Base-by-base conservation (phyloP, 2,797 vertebrate species). In the Anguilla anguilla region DNA sequence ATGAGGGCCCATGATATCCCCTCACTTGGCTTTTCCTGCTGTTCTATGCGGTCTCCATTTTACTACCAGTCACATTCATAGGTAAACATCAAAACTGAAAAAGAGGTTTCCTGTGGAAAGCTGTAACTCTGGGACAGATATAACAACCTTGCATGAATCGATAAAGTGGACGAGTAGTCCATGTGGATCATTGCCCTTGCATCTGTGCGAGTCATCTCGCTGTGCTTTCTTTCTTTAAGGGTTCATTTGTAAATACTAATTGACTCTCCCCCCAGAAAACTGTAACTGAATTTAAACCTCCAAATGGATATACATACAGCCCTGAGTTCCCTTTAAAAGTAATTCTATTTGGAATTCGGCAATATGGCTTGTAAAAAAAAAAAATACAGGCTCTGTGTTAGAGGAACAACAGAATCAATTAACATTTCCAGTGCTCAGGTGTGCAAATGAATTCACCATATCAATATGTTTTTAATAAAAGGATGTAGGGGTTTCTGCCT, bases 241-340 rank as follows among this genome's bases (percentile, higher is more conserved):
- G 35, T 79, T 79, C 74, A 79, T 79, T 79, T 79, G 74, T 79
- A 22, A 79, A 79, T 79, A 79, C 31, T 79, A 39, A 79, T 6
- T 43, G 10, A 19, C 15, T 43, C 43, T 79, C 19, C 74, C 10
- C 17, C 1, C 15, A 39, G 15, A 39, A 79, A 39, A 81, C 6
- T 46, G 28, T 10, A 39, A 74, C 69, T 35, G 69, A 43, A 81
- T 19, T 46, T 81, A 4, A 49, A 49, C 35, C 2, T 5, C 31
- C 31, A 77, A 39, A 15, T 77, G 35, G 72, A 15, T 39, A 77
- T 15, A 39, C 35, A 77, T 17, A 15, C 72, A 77, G 11, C 31
- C n/a, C 31, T 31, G 25, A 64, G 25, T 64, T 64, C 17, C 61
- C 61, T 64, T 64, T 22, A 64, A 64, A 25, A 64, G 61, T 64